Conservation (phyloP, 2,888 invertebrate species). For the Caenorhabditis macrosperma region DNA sequence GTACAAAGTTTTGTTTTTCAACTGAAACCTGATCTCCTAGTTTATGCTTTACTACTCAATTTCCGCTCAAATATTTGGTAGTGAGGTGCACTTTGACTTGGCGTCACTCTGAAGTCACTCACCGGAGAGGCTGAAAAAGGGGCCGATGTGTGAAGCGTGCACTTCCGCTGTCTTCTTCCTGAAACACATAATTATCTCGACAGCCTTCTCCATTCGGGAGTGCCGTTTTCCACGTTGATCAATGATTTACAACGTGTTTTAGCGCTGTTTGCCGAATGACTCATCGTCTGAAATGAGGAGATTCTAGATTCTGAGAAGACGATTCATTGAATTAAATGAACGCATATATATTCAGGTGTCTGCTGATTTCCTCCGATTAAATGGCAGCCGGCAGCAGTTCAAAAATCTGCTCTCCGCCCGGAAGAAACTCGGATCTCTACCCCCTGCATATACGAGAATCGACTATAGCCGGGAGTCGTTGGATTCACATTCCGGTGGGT, state of each 20-base stretch:
- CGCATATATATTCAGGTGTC: constrained; percentile 73
- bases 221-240: neutral
- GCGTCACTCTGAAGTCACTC: neutral
- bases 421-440: constrained; percentile 78
- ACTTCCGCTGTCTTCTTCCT: neutral
- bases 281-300: neutral
- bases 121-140: neutral
- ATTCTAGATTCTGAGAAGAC: no score
- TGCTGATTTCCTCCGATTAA: constrained; percentile 78
- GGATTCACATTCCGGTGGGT: constrained; percentile 71
- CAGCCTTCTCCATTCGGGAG: neutral
- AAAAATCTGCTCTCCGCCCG: constrained; percentile 77
- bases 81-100: neutral
- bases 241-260: neutral
- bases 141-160: neutral
- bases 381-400: constrained; percentile 78
- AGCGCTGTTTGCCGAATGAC: neutral
- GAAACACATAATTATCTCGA: neutral
- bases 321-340: neutral
- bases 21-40: constrained; percentile 7
- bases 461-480: constrained; percentile 78
- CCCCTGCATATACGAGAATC: constrained; percentile 79
- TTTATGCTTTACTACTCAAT: constrained; percentile 29
- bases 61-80: constrained; percentile 36
- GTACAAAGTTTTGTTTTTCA: constrained; percentile 60